phyloP scores from a whole-genome alignment of 2,797 vertebrate species.

The Falco columbarius region DNA sequence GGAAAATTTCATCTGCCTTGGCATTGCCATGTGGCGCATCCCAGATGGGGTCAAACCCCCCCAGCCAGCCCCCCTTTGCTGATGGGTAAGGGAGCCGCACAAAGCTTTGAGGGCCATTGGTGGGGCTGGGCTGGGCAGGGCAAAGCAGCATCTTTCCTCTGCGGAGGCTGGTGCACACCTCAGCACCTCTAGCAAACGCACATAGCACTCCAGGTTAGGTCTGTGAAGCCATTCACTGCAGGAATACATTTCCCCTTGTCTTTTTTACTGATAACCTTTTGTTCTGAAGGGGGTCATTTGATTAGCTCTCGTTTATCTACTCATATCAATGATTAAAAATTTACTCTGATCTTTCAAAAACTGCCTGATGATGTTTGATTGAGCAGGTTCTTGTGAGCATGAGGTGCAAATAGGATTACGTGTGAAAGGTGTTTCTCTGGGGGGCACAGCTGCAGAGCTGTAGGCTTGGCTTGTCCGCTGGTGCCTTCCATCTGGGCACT shows the following conservation, averaged over 20 bases:
- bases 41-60: rapidly evolving
- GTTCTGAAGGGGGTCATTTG: neutral
- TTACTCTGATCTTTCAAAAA: neutral
- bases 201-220: rapidly evolving
- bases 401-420: neutral
- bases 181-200: neutral
- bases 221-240: rapidly evolving
- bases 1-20: neutral
- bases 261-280: rapidly evolving
- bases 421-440: rapidly evolving
- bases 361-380: neutral
- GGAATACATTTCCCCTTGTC: rapidly evolving
- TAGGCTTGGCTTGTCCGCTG: neutral
- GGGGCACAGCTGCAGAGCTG: neutral
- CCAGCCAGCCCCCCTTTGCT: rapidly evolving
- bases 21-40: too few relatives aligned
- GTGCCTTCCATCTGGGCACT: rapidly evolving
- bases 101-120: rapidly evolving
- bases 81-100: rapidly evolving
- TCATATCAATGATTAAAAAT: neutral
- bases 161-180: rapidly evolving
- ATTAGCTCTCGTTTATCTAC: neutral
- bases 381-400: neutral
- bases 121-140: neutral
- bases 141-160: neutral